Evolutionary conservation across 1,140 invertebrate genomes (phyloP).

Genomic region (Diorhabda elongata): DNA sequence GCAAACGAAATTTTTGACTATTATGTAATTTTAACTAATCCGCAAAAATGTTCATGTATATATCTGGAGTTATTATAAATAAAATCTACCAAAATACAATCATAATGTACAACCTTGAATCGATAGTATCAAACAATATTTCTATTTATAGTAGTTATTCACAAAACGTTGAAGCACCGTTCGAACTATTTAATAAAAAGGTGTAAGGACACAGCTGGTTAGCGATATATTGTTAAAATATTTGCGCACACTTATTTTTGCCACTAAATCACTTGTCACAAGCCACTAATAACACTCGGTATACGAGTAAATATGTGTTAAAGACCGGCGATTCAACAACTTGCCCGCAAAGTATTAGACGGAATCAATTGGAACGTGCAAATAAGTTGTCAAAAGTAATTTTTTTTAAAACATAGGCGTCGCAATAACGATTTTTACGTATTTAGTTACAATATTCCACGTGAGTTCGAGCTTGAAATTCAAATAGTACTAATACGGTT

Average conservation of each 20-base stretch:
- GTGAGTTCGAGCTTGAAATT: too few relatives aligned
- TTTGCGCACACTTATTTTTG: constrained; percentile 7
- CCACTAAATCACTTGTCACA: constrained; percentile 7
- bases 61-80: too few relatives aligned
- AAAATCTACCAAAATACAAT: constrained; percentile 1
- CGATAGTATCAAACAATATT: neutral
- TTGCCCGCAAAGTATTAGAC: constrained; percentile 4
- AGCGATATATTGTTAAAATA: neutral
- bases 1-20: too few relatives aligned
- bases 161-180: neutral
- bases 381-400: constrained; percentile 5
- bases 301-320: neutral
- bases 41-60: too few relatives aligned
- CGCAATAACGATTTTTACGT: neutral
- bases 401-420: constrained; percentile 13
- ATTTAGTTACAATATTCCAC: too few relatives aligned
- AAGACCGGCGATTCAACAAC: neutral
- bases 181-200: neutral
- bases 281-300: constrained; percentile 6
- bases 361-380: constrained; percentile 15
- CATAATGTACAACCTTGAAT: neutral
- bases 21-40: too few relatives aligned
- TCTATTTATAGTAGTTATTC: neutral
- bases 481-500: too few relatives aligned
- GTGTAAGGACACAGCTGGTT: neutral